Percentiles rank a stretch among this genome's conserved stretches.
phyloP scores from a whole-genome alignment of 2,888 invertebrate genomes.

The Pammene fasciana region DNA sequence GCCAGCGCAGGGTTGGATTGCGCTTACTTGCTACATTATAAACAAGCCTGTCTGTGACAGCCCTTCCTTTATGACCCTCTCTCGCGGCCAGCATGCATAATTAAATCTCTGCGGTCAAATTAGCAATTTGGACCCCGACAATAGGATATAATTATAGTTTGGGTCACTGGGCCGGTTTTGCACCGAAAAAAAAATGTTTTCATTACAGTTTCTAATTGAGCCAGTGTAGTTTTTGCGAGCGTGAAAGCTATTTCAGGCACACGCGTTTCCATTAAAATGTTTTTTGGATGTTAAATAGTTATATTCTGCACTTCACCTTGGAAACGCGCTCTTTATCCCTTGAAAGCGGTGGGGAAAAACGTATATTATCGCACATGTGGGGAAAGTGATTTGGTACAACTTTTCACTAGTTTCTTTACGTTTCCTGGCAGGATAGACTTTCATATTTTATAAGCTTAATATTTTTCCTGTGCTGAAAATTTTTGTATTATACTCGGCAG shows the following conservation, averaged over 20 bases:
- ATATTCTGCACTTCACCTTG: no score
- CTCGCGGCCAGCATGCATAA: constrained; percentile 79
- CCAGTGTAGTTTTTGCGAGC: constrained; percentile 58
- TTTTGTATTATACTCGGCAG: no score
- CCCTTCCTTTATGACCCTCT: constrained; percentile 74
- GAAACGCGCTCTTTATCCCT: no score
- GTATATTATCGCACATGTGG: no score
- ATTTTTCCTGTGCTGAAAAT: no score
- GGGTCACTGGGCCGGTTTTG: constrained; percentile 76
- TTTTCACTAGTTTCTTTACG: no score
- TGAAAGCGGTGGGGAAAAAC: no score
- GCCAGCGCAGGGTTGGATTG: constrained; percentile 69
- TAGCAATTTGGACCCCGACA: constrained; percentile 78
- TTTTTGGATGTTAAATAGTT: constrained; percentile 45
- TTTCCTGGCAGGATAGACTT: no score
- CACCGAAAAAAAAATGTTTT: constrained; percentile 77
- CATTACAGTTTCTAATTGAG: constrained; percentile 73
- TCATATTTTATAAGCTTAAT: no score
- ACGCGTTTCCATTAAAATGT: constrained; percentile 55
- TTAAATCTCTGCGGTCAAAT: constrained; percentile 82
- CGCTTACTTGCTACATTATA: constrained; percentile 81
- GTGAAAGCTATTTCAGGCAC: constrained; percentile 59
- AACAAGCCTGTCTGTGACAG: constrained; percentile 79
- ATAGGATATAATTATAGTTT: constrained; percentile 80
- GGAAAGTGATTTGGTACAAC: no score